Conservation (phyloP, 2,113 vertebrate genomes). For the Halichoerus grypus region DNA sequence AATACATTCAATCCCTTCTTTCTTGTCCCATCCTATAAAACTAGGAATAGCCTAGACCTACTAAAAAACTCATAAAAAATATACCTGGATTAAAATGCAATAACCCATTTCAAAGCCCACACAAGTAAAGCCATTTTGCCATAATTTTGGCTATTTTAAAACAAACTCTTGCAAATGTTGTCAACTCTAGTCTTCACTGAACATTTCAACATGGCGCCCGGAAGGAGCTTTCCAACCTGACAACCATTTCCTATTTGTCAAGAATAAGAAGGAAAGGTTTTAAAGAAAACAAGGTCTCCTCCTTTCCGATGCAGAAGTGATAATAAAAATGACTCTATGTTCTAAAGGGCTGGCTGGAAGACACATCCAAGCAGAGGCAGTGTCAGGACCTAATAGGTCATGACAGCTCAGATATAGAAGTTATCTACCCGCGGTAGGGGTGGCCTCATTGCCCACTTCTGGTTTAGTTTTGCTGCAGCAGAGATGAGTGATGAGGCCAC, state of each 20-base stretch:
- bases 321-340: not conserved
- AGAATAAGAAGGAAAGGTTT: constrained; percentile 58
- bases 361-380: constrained; percentile 44
- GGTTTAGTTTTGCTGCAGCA: constrained; percentile 42
- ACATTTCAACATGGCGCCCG: constrained; percentile 69
- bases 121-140: constrained; percentile 54
- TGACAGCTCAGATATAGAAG: constrained; percentile 68
- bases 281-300: constrained; percentile 60
- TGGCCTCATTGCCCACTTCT: constrained; percentile 65
- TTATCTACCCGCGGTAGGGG: constrained; percentile 46
- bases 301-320: constrained; percentile 59
- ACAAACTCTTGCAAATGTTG: constrained; percentile 57
- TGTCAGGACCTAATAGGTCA: constrained; percentile 46
- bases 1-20: constrained; percentile 24
- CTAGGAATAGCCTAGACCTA: not conserved
- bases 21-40: constrained; percentile 46
- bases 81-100: constrained; percentile 19
- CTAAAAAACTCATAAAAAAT: not conserved
- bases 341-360: constrained; percentile 47
- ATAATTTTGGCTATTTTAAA: constrained; percentile 52
- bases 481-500: constrained; percentile 58
- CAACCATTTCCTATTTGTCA: constrained; percentile 74
- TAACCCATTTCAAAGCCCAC: constrained; percentile 46
- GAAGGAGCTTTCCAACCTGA: constrained; percentile 66
- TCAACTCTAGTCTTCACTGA: constrained; percentile 52